phyloP scores from a whole-genome alignment of 2,113 vertebrate species.

The Merops nubicus region DNA sequence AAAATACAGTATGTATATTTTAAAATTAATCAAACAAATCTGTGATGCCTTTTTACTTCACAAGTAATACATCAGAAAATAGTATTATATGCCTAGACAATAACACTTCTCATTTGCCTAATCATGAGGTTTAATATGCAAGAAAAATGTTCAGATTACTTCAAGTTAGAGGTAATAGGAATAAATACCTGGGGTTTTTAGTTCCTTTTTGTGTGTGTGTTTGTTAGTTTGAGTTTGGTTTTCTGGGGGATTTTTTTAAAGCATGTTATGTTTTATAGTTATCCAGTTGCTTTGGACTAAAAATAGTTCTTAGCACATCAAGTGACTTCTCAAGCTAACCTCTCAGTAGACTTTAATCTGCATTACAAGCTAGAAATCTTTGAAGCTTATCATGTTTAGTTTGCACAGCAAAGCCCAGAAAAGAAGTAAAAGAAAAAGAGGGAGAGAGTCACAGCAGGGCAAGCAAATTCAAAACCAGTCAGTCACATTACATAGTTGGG shows the following conservation, averaged over 20 bases:
- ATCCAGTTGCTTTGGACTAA: constrained; percentile 7
- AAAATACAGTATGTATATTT: background rate
- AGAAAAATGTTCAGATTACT: background rate
- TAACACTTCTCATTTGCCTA: background rate
- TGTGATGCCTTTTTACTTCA: background rate
- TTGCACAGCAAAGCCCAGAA: constrained; percentile 54
- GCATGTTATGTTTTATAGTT: background rate
- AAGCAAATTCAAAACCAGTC: constrained; percentile 38
- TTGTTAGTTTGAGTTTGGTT: background rate
- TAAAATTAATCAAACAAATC: background rate
- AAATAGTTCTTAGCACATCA: constrained; percentile 37
- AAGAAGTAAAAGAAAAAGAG: constrained; percentile 33
- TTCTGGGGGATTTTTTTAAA: background rate
- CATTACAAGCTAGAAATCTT: constrained; percentile 56
- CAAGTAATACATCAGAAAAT: background rate
- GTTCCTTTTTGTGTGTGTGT: background rate
- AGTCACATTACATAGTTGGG: constrained; percentile 32
- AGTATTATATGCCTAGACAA: background rate
- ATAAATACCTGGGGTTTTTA: background rate
- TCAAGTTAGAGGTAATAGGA: background rate
- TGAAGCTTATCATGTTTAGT: constrained; percentile 54
- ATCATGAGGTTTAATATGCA: background rate
- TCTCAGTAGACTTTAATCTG: constrained; percentile 54
- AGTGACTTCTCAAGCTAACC: constrained; percentile 52
- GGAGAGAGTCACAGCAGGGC: background rate